Percentiles rank a stretch among this genome's conserved stretches.
Evolutionary conservation across 2,888 invertebrate genomes (phyloP).

Genomic region (Tromatobia lineatoria): DNA sequence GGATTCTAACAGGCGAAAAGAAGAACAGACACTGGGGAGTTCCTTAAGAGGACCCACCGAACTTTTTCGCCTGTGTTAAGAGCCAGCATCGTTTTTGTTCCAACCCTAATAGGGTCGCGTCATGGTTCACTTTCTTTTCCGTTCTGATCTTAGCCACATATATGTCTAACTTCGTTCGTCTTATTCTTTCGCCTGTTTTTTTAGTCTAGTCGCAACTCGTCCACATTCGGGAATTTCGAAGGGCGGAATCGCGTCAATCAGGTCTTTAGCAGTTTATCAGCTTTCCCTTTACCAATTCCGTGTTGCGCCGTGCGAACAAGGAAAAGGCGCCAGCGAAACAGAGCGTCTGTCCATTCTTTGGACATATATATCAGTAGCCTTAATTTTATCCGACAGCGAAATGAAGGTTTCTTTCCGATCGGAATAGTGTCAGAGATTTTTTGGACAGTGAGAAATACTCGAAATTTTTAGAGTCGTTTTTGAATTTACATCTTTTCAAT

Average conservation of each 20-base stretch:
- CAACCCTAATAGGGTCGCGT: constrained; percentile 75
- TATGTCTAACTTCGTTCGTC: constrained; percentile 44
- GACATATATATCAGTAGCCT: neutral
- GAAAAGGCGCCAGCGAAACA: neutral
- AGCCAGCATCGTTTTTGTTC: constrained; percentile 73
- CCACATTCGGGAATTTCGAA: constrained; percentile 52
- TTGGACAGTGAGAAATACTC: too few species aligned
- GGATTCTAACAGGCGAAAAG: constrained; percentile 15
- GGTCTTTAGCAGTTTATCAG: constrained; percentile 29
- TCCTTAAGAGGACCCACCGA: constrained; percentile 77
- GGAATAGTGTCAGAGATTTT: too few species aligned
- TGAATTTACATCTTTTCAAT: neutral
- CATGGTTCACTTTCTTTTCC: constrained; percentile 66
- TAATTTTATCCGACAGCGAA: neutral
- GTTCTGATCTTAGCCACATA: constrained; percentile 42
- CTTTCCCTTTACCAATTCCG: constrained; percentile 44
- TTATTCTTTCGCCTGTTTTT: constrained; percentile 6
- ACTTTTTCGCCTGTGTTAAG: constrained; percentile 69
- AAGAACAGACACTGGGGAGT: constrained; percentile 46
- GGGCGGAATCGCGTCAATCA: constrained; percentile 56
- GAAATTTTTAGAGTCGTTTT: too few species aligned
- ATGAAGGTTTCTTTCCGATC: neutral
- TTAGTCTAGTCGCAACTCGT: constrained; percentile 14
- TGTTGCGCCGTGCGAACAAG: neutral
- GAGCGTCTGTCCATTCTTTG: neutral